Evolutionary conservation across 2,797 vertebrate genomes (phyloP).

Genomic region (Peromyscus nudipes): DNA sequence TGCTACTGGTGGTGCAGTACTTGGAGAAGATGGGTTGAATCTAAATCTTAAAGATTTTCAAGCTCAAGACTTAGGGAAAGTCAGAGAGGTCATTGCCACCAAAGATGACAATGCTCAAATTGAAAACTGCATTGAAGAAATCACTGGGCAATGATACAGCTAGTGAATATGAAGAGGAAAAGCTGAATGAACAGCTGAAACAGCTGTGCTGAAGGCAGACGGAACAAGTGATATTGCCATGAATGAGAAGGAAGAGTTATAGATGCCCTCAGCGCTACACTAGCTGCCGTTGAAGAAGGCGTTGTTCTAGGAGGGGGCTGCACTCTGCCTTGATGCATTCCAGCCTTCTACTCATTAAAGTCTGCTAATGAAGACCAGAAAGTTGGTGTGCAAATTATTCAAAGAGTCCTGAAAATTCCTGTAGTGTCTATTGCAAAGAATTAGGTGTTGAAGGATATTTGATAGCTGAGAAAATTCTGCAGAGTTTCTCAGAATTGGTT

Average conservation of each 20-base stretch:
- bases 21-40: background rate
- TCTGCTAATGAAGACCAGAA: background rate
- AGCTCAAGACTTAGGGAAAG: background rate
- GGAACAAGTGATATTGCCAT: too few relatives aligned
- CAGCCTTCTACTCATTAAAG: background rate
- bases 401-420: background rate
- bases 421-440: background rate
- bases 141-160: background rate
- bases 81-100: background rate
- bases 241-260: background rate
- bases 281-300: background rate
- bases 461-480: background rate
- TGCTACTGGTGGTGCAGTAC: background rate
- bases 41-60: background rate
- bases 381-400: background rate
- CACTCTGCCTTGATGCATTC: background rate
- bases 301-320: background rate
- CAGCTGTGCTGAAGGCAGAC: background rate
- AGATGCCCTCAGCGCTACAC: too few relatives aligned
- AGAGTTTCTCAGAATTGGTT: background rate
- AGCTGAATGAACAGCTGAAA: background rate
- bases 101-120: background rate
- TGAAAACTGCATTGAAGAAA: background rate
- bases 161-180: background rate
- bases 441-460: background rate